Base-by-base conservation (phyloP, 2,888 invertebrate genomes). In the Zygogramma bicolorata region DNA sequence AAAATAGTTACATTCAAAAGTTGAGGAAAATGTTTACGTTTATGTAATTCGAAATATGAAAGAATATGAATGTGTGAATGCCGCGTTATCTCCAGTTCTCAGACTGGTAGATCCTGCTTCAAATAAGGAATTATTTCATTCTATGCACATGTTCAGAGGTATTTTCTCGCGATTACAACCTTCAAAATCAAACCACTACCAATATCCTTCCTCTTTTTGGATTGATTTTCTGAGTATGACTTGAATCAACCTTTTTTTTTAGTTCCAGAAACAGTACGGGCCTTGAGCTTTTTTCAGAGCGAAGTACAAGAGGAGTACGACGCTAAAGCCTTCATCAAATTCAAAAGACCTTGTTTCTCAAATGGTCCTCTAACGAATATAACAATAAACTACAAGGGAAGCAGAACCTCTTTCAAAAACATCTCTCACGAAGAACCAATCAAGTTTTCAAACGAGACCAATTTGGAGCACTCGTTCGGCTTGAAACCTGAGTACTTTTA, bases 281-380 rank as follows among this genome's bases (percentile, higher is more conserved):
- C 42, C 25, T 25, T 74, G 2, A 13, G 0, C 1, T 18, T 38
- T 8, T 10, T 10, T 6, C 10, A 25, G 10, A 18, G 13, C 2
- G 18, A 25, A 8, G 66, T 58, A 40, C 22, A n/a, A n/a, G 78
- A 79, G 34, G 49, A 63, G 5, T 81, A 82, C 62, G 61, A 78
- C 65, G 79, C 73, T n/a, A 66, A 34, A 13, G 75, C 72, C 7
- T 59, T 53, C 8, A 74, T 82, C 58, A 15, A 15, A 15, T 81
- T 82, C 65, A 27, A 68, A 25, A 79, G 57, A 42, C 81, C 82
- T 31, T 84, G 83, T 68, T 73, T 79, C 31, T 71, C 79, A n/a
- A 79, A 82, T 70, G 84, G 82, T 2, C 62, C 60, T 15, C 76
- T 81, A 13, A 22, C 49, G 22, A 40, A 70, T 40, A 83, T 81